A percentile compares a stretch with the other conserved stretches of the same genome.
Evolutionary conservation across 2,797 vertebrate species (phyloP).

Genomic region (Tolypeutes matacus): DNA sequence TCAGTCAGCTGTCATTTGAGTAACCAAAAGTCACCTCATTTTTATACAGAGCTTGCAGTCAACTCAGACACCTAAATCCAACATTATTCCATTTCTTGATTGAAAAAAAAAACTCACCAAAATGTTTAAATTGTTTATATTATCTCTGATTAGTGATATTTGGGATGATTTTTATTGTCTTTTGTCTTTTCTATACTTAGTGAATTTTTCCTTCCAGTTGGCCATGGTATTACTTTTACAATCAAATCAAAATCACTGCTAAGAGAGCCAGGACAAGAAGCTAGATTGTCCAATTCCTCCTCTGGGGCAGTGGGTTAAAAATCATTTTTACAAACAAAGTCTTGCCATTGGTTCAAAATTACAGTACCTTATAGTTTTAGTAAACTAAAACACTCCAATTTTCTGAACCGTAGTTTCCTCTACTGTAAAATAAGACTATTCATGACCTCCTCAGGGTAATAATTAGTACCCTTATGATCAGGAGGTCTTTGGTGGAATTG

Average conservation of each 20-base stretch:
- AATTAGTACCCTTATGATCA: not conserved
- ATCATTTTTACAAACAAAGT: not conserved
- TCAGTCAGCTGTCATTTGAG: not conserved
- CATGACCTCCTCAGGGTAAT: not conserved
- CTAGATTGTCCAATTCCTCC: not conserved
- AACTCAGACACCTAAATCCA: not conserved
- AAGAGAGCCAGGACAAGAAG: not conserved
- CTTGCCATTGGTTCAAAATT: not conserved
- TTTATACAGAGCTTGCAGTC: not conserved
- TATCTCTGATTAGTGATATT: not conserved
- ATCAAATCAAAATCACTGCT: not conserved
- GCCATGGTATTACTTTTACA: not conserved
- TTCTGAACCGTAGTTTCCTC: not conserved
- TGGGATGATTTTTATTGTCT: not conserved
- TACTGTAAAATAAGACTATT: conserved; percentile 28
- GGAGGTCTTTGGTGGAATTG: not conserved
- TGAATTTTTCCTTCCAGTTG: not conserved
- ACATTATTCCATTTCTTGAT: not conserved
- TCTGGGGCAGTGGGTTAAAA: not conserved
- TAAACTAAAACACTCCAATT: not conserved
- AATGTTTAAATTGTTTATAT: not conserved
- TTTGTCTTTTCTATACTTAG: not conserved
- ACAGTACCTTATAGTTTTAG: not conserved
- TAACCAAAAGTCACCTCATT: not conserved
- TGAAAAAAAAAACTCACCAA: not conserved